These are phyloP conservation scores for Montipora capitata DNA, from an alignment of 92 coral and sea anemone species.

Conservation along the genomic window DNA sequence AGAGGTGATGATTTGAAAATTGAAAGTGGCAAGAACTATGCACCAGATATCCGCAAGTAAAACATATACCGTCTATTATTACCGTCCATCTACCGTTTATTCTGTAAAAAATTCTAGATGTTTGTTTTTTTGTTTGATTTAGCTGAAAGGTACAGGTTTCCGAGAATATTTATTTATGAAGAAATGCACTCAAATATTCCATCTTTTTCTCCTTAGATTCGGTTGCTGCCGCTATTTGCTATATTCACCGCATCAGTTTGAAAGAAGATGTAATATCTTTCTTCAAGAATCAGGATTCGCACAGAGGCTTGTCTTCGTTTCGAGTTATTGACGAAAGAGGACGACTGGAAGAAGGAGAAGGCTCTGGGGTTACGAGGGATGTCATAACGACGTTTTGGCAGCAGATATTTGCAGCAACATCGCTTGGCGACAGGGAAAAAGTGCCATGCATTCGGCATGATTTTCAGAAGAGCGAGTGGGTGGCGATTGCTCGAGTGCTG, in stretches of 20 bases:
- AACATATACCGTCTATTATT: too few relatives aligned
- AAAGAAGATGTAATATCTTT: not conserved
- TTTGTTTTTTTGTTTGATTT: too few relatives aligned
- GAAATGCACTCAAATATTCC: too few relatives aligned
- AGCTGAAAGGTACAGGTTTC: too few relatives aligned
- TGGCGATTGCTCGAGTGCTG: conserved; percentile 58
- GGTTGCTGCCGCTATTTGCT: not conserved
- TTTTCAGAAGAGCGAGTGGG: conserved; percentile 64
- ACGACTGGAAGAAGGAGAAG: conserved; percentile 30
- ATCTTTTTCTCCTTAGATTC: too few relatives aligned
- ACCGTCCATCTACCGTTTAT: too few relatives aligned
- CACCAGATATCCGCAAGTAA: too few relatives aligned
- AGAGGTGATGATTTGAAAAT: too few relatives aligned
- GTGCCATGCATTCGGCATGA: conserved; percentile 67
- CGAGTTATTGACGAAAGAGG: conserved; percentile 62
- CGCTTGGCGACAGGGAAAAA: conserved; percentile 60
- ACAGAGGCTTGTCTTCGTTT: conserved; percentile 4
- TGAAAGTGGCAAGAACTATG: too few relatives aligned
- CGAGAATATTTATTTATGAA: too few relatives aligned
- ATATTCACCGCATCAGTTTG: conserved; percentile 36
- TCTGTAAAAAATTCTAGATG: too few relatives aligned
- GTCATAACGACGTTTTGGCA: conserved; percentile 66
- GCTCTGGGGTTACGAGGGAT: conserved; percentile 58
- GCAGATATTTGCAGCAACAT: conserved; percentile 47
- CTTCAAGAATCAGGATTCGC: not conserved